Evolutionary conservation across 2,113 vertebrate species (phyloP), one percentile per base, ranked within the genome.

Genomic region (Machaerirhynchus nigripectus): DNA sequence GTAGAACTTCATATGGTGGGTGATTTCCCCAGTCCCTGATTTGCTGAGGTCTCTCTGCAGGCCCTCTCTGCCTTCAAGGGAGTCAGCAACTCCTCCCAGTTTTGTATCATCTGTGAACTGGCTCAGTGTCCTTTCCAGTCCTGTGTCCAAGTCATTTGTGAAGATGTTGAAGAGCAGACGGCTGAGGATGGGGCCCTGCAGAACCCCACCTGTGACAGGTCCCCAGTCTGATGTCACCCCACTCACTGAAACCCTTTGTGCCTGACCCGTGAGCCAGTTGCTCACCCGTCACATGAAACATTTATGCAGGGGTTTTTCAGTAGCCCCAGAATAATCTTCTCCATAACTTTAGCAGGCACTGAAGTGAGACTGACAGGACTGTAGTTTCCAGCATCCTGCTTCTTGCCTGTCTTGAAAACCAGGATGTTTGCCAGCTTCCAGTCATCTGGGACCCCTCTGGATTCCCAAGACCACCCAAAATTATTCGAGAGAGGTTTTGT

Each of bases 341-440:
- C 16, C 61, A 17, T 35, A 42, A 50, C 5, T 67, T 57, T 42
- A 57, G 4, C 60, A 49, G 30, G 10, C 19, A 50, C 44, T 35
- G 24, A 2, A 75, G 5, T 30, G 16, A 85, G 60, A 57, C 42
- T 35, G 8, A 59, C 24, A 67, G 21, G 13, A 26, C 21, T 21
- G 35, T 16, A 11, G 16, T 50, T 42, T 42, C 52, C 19, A 6
- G 5, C 10, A 2, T 49, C 13, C 13, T n/a, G 4, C 20, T 40
- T 57, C 35, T 50, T 42, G 20, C 21, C 13, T 26, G 3, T 30
- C 61, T 35, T 0, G 0, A 50, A 49, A 85, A 49, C 3, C 0
- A 0, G 16, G 31, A 20, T 1, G 0, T 50, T 42, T 26, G 5
- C 7, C 52, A 59, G 17, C 3, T 35, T 27, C 35, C 16, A 31